These are phyloP conservation scores for Reticulitermes lucifugus DNA, from an alignment of 2,888 invertebrate genomes.

Conservation along the genomic window DNA sequence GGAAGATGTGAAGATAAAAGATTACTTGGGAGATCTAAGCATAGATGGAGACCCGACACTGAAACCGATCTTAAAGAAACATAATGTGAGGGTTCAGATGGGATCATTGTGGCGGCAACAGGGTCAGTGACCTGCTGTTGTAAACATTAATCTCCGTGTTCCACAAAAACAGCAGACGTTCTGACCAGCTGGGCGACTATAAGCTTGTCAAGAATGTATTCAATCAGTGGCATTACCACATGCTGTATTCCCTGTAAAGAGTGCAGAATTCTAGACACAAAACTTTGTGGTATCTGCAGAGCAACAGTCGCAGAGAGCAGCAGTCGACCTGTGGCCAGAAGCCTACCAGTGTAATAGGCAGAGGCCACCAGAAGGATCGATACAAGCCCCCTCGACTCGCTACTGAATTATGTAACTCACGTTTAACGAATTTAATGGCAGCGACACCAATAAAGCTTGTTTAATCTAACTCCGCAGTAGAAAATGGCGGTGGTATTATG, in stretches of 20 bases:
- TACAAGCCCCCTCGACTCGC: constrained; percentile 45
- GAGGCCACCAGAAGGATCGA: constrained; percentile 42
- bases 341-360: neutral
- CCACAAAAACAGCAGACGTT: neutral
- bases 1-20: neutral
- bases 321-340: neutral
- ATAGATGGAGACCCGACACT: neutral
- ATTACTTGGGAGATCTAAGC: neutral
- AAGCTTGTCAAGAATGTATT: too few species aligned
- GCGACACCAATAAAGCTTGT: constrained; percentile 53
- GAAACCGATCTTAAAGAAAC: neutral
- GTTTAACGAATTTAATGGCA: constrained; percentile 54
- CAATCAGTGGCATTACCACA: too few species aligned
- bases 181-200: too few species aligned
- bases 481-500: constrained; percentile 24
- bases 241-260: neutral
- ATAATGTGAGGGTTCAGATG: neutral
- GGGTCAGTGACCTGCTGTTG: neutral
- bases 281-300: neutral
- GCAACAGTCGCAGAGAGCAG: neutral
- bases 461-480: constrained; percentile 46
- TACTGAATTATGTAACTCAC: constrained; percentile 53
- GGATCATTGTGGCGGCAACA: neutral
- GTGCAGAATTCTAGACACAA: neutral
- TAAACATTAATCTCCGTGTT: neutral